A percentile compares a stretch with the other conserved stretches of the same genome.
Conservation (phyloP, 2,888 invertebrate species). For the Branchipolynoe longqiensis region DNA sequence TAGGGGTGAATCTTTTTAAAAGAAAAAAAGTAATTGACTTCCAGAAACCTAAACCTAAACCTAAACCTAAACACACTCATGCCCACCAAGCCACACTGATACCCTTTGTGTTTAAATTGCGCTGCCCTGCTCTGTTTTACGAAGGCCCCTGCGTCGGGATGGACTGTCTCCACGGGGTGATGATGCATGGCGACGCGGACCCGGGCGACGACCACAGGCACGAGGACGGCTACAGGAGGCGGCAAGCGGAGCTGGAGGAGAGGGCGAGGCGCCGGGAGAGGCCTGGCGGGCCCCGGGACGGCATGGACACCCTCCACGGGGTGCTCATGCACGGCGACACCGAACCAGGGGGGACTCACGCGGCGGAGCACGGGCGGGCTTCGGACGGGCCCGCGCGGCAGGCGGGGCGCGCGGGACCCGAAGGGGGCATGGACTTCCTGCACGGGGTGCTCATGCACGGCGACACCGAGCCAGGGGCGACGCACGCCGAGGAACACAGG, state of each 20-base stretch:
- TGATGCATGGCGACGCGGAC: conserved; percentile 64
- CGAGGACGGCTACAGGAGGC: conserved; percentile 8
- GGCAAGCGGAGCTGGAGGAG: not conserved
- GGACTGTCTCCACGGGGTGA: conserved; percentile 64
- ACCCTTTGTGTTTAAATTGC: too few relatives aligned
- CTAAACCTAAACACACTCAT: too few relatives aligned
- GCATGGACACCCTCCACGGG: conserved; percentile 63
- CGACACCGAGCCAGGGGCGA: conserved; percentile 63
- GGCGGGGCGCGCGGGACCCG: conserved; percentile 59
- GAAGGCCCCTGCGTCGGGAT: conserved; percentile 63
- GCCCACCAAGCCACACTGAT: too few relatives aligned
- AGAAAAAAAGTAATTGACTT: too few relatives aligned
- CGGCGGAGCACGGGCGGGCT: not conserved
- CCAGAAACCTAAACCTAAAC: too few relatives aligned
- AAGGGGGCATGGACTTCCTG: conserved; percentile 69
- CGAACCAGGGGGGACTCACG: conserved; percentile 43
- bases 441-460: conserved; percentile 75
- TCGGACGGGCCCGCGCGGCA: conserved; percentile 7
- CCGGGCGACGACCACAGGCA: conserved; percentile 53
- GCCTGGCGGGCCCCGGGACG: conserved; percentile 59
- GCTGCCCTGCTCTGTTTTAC: too few relatives aligned
- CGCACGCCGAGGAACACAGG: not conserved
- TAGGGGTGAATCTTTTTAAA: too few relatives aligned
- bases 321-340: conserved; percentile 62
- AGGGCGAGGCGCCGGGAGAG: not conserved